Conservation (phyloP, 1,140 invertebrate genomes). For the Lepidotrigona ventralis region DNA sequence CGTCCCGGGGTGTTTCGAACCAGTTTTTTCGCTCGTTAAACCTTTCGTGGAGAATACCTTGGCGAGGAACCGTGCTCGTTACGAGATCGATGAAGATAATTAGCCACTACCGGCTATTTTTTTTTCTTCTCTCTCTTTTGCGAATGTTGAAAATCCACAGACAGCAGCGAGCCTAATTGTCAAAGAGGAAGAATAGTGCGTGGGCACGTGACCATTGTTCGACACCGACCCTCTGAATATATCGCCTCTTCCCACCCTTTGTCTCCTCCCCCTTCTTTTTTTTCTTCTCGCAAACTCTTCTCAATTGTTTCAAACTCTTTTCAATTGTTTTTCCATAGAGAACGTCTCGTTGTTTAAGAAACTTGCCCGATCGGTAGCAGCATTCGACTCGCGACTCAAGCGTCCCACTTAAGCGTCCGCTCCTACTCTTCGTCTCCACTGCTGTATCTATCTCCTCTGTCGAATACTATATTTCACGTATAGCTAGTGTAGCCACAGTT, state of each 20-base stretch:
- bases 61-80: neutral
- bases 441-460: no score
- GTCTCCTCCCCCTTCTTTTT: neutral
- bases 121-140: neutral
- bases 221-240: neutral
- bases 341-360: neutral
- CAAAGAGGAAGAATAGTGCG: constrained; percentile 25
- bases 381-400: no score
- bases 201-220: constrained; percentile 59
- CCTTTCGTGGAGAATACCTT: constrained; percentile 21
- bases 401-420: no score
- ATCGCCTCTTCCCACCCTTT: neutral
- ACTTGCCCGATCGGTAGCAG: neutral
- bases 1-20: constrained; percentile 55
- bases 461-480: neutral
- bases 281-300: neutral
- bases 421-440: no score
- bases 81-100: constrained; percentile 24
- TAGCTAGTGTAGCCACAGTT: neutral
- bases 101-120: constrained; percentile 1
- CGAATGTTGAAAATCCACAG: constrained; percentile 23
- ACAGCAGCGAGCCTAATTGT: constrained; percentile 41
- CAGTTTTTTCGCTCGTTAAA: constrained; percentile 69
- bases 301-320: neutral
- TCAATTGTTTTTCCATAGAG: no score